Evolutionary conservation across 2,797 vertebrate species (phyloP).

Genomic region (Brachyrhaphis roseni): DNA sequence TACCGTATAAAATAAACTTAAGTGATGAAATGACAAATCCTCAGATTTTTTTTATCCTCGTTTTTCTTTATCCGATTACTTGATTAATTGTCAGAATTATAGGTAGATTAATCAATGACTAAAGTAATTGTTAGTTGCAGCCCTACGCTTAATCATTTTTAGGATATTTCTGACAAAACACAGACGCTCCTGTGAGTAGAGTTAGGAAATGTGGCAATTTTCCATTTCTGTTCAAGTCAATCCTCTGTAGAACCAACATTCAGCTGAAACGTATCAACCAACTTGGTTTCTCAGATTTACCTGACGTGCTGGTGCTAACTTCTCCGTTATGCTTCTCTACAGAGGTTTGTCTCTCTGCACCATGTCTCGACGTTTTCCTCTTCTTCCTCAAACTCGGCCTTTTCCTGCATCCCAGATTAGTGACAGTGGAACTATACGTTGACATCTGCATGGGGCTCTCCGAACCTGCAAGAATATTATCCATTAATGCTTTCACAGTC

Average conservation of each 20-base stretch:
- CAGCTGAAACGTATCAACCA: not conserved
- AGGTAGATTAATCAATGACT: too few species aligned
- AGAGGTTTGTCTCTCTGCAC: slow-evolving; percentile 64
- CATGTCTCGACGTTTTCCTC: slow-evolving; percentile 64
- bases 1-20: too few species aligned
- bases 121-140: too few species aligned
- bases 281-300: slow-evolving; percentile 63
- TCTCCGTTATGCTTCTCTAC: slow-evolving; percentile 86
- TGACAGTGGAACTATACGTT: slow-evolving; percentile 6
- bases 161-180: not conserved
- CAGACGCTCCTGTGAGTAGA: not conserved
- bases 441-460: slow-evolving; percentile 55
- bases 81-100: too few species aligned
- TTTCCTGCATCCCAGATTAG: slow-evolving; percentile 66
- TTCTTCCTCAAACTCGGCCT: slow-evolving; percentile 71
- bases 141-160: not conserved
- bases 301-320: slow-evolving; percentile 88
- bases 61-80: too few species aligned
- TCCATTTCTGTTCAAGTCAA: not conserved
- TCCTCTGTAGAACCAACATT: not conserved
- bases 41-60: too few species aligned
- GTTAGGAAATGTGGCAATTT: not conserved
- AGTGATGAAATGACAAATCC: too few species aligned
- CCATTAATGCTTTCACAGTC: not conserved
- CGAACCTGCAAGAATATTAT: slow-evolving; percentile 40